Percentiles rank a stretch among this genome's conserved stretches.
Evolutionary conservation across 2,888 invertebrate species (phyloP).

Genomic region (Himalopsyche kuldschensis): DNA sequence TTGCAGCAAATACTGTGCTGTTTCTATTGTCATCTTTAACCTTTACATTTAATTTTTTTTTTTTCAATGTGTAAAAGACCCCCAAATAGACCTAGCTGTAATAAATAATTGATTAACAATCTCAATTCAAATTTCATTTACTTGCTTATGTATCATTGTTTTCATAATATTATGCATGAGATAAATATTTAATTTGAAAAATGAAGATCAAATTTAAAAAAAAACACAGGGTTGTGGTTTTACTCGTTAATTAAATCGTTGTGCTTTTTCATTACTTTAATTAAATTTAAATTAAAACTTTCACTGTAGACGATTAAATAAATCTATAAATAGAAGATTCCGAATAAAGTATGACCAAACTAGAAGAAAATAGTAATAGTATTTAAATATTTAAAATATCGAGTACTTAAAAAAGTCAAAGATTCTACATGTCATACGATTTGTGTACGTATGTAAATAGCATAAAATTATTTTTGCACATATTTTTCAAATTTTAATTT

Average conservation of each 20-base stretch:
- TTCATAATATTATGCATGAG: too few species aligned
- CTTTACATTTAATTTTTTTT: too few species aligned
- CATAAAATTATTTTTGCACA: not conserved
- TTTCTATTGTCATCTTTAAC: too few species aligned
- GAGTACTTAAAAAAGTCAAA: too few species aligned
- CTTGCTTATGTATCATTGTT: too few species aligned
- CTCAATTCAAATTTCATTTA: too few species aligned
- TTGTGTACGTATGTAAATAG: not conserved
- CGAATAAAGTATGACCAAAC: not conserved
- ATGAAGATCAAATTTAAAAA: not conserved
- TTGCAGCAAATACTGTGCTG: too few species aligned
- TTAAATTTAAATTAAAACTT: not conserved
- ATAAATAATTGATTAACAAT: too few species aligned
- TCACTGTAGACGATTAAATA: not conserved
- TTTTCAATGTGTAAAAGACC: too few species aligned
- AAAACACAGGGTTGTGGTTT: not conserved
- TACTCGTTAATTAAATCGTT: not conserved
- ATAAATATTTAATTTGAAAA: not conserved
- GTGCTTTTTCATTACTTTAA: not conserved
- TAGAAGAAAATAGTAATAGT: not conserved
- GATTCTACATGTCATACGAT: too few species aligned
- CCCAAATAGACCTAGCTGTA: too few species aligned
- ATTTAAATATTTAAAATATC: not conserved
- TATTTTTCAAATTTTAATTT: not conserved
- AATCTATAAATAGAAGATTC: not conserved